Evolutionary conservation across 2,888 invertebrate genomes (phyloP).

Genomic region (Brachycybe producta): DNA sequence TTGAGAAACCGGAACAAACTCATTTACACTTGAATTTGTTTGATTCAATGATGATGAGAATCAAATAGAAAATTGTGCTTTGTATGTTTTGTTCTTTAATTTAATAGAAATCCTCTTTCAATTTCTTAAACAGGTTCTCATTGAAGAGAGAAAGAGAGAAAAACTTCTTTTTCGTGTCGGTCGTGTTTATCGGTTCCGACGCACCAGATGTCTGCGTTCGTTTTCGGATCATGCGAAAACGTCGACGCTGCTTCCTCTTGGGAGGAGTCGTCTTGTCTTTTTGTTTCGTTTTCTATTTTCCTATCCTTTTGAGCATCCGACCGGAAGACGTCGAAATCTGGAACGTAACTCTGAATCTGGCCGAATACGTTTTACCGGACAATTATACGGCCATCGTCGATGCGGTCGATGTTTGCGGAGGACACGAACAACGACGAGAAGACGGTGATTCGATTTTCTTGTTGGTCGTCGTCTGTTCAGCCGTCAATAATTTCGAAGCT

Average conservation of each 20-base stretch:
- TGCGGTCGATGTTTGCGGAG: constrained; percentile 23
- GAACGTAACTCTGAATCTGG: constrained; percentile 44
- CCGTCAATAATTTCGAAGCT: constrained; percentile 51
- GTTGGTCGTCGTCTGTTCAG: constrained; percentile 61
- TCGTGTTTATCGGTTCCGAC: too few species aligned
- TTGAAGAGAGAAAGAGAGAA: too few species aligned
- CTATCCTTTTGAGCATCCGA: constrained; percentile 15
- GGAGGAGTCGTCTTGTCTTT: constrained; percentile 21
- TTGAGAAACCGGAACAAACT: too few species aligned
- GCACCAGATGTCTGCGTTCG: too few species aligned
- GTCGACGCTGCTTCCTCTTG: constrained; percentile 8
- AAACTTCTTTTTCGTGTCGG: too few species aligned
- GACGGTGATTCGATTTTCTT: constrained; percentile 39
- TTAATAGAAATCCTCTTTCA: too few species aligned
- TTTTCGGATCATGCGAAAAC: constrained; percentile 10
- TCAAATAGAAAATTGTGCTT: too few species aligned
- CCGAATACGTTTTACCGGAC: constrained; percentile 55
- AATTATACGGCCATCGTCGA: constrained; percentile 51
- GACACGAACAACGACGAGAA: constrained; percentile 8
- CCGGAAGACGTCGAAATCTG: constrained; percentile 22
- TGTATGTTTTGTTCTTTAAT: too few species aligned
- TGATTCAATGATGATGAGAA: too few species aligned
- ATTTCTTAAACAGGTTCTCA: too few species aligned
- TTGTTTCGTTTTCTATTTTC: constrained; percentile 18
- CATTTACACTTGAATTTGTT: too few species aligned